Percentiles rank a stretch among this genome's conserved stretches.
phyloP scores from a whole-genome alignment of 2,113 vertebrate genomes.

The Theristicus caerulescens region DNA sequence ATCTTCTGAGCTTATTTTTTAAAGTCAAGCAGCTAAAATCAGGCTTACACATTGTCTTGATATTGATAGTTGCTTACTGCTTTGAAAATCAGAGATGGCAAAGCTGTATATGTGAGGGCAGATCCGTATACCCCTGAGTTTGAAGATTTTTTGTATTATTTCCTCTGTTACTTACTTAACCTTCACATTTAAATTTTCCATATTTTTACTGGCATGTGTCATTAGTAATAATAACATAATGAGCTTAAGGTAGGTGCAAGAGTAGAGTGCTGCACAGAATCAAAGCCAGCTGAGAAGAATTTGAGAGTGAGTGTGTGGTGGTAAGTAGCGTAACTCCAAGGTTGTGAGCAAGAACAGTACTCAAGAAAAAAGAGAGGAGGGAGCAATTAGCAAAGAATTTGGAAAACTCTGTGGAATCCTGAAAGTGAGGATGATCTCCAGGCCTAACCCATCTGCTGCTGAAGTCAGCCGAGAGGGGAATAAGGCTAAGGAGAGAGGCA shows the following conservation, averaged over 20 bases:
- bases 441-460: not conserved
- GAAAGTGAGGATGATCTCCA: not conserved
- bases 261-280: not conserved
- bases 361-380: not conserved
- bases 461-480: not conserved
- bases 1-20: not conserved
- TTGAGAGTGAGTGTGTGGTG: rapidly evolving
- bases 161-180: not conserved
- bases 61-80: not conserved
- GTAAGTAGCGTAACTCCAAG: not conserved
- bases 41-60: not conserved
- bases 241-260: not conserved
- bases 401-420: not conserved
- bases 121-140: not conserved
- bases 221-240: not conserved
- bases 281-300: not conserved
- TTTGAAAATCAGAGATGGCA: not conserved
- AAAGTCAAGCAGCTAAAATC: not conserved
- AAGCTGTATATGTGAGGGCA: not conserved
- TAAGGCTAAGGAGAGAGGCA: not conserved
- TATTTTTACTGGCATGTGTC: not conserved
- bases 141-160: not conserved
- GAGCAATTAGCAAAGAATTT: not conserved
- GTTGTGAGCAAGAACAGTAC: not conserved
- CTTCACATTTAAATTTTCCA: not conserved